Percentiles rank a stretch among this genome's conserved stretches.
Evolutionary conservation across 2,888 invertebrate species (phyloP).

Genomic region (Apamea crenata): DNA sequence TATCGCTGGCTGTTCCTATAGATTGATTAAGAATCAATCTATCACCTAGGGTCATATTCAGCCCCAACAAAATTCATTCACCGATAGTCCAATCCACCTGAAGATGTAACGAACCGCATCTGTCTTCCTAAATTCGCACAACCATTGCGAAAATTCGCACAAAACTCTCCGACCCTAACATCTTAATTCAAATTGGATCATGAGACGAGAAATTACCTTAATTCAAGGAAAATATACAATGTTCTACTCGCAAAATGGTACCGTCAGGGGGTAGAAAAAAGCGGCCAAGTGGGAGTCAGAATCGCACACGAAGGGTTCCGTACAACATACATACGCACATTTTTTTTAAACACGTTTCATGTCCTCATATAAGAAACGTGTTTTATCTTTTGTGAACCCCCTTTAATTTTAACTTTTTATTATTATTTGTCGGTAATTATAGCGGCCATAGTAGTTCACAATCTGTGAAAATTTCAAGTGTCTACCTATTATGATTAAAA

Average conservation of each 20-base stretch:
- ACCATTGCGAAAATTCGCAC: conserved; percentile 59
- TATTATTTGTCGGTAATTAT: background rate
- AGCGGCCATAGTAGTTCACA: background rate
- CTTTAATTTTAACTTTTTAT: background rate
- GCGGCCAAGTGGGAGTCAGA: background rate
- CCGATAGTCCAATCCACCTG: background rate
- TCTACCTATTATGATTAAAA: background rate
- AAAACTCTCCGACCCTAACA: conserved; percentile 58
- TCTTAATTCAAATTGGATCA: conserved; percentile 72
- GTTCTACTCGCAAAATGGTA: conserved; percentile 64
- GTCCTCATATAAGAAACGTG: no score
- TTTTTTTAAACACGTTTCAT: background rate
- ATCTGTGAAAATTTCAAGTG: background rate
- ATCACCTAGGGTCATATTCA: background rate
- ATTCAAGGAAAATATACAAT: conserved; percentile 70
- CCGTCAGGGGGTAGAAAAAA: conserved; percentile 47
- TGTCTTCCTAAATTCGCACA: conserved; percentile 52
- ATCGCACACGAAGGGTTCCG: background rate
- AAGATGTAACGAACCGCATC: conserved; percentile 43
- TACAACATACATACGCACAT: background rate
- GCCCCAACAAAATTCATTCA: background rate
- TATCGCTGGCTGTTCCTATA: no score
- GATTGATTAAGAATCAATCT: no score
- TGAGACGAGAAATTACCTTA: conserved; percentile 71
- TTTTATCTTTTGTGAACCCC: background rate